Evolutionary conservation across 2,888 invertebrate genomes (phyloP), one percentile per base, ranked within the genome.

Genomic region (Dione juno): DNA sequence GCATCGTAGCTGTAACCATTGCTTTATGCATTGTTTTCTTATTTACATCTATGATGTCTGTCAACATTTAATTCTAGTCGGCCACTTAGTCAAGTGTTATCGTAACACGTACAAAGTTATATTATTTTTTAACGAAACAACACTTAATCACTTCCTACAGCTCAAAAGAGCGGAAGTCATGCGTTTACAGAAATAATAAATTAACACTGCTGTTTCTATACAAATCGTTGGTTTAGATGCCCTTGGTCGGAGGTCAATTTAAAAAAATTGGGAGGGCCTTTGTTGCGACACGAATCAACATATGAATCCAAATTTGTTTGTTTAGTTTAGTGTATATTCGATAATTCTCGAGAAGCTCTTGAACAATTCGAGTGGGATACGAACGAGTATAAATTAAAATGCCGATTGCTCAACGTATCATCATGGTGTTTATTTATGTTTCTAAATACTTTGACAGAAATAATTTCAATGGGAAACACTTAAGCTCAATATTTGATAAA

Each of bases 131-230:
- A 85, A 85, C 80, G 81, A 83, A 85, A 82, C 82, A 84, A 79
- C 84, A 87, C 84, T 87, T 88, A 91, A 92, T 92, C 90, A 88
- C 90, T 93, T 92, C 92, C 90, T 91, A 90, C 88, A 88, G 84
- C 82, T 84, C 85, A 86, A 90, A 61, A 90, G 90, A 88, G 91
- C 90, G 92, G 92, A 92, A 92, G 89, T 88, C 86, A 81, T 87
- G 88, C 83, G 84, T 86, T 88, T 87, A 88, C 82, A 88, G 82
- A 87, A 88, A 87, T 89, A 90, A 88, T 88, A 88, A 88, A 89
- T 90, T 88, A 90, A 87, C 87, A 83, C 85, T 84, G 84, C 82
- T 84, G 82, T 87, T 88, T 87, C 84, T 84, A 86, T 84, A 84
- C 81, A 82, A 82, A 82, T 77, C 77, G 76, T 81, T 78, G 82